These are phyloP conservation scores for Monomorium pharaonis DNA, from an alignment of 1,140 invertebrate genomes.

Conservation along the genomic window DNA sequence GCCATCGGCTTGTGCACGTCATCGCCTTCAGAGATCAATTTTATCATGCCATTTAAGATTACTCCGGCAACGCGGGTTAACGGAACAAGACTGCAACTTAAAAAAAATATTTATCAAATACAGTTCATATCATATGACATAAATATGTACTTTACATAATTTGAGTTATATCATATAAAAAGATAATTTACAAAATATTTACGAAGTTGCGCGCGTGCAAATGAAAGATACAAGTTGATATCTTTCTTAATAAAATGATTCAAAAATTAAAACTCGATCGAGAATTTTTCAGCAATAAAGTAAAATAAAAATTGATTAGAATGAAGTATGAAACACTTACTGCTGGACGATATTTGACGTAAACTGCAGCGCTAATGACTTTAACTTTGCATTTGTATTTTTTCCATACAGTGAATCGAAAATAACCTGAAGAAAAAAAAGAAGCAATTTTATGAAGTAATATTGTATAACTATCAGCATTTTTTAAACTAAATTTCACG, in stretches of 20 bases:
- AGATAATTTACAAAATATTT: not conserved
- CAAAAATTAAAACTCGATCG: not conserved
- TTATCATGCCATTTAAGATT: slow-evolving; percentile 82
- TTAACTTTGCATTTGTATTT: slow-evolving; percentile 93
- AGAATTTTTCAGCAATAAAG: not conserved
- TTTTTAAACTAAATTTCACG: slow-evolving; percentile 28
- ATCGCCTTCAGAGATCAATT: slow-evolving; percentile 84
- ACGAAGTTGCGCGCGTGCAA: not conserved
- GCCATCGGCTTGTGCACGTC: slow-evolving; percentile 89
- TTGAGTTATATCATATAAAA: not conserved
- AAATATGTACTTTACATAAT: not conserved
- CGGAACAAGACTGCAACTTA: slow-evolving; percentile 79
- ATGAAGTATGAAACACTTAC: slow-evolving; percentile 85
- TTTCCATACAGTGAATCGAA: slow-evolving; percentile 95
- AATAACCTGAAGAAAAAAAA: slow-evolving; percentile 87
- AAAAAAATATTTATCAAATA: slow-evolving; percentile 43
- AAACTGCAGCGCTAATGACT: slow-evolving; percentile 93
- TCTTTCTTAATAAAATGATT: not conserved
- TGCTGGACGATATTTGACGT: slow-evolving; percentile 92
- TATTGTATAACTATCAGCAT: not conserved
- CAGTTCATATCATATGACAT: not conserved
- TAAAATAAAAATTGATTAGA: not conserved
- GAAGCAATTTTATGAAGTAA: slow-evolving; percentile 28
- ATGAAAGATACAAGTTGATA: not conserved
- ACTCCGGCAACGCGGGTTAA: slow-evolving; percentile 81